These are phyloP conservation scores for Megathymus violae DNA, from an alignment of 1,140 invertebrate species.

Conservation along the genomic window DNA sequence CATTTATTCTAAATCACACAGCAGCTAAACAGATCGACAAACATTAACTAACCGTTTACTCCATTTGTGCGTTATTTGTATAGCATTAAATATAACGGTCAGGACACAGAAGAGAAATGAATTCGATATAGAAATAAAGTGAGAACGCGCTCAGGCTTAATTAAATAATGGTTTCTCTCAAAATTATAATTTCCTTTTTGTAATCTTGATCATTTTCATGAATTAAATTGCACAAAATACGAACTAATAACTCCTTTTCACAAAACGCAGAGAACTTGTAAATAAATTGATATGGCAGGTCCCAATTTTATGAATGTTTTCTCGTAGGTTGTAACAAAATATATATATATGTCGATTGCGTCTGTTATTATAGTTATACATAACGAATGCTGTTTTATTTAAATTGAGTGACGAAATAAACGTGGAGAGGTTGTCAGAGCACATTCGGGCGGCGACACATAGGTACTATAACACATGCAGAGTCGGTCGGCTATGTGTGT, in stretches of 20 bases:
- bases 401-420: constrained; percentile 77
- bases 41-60: constrained; percentile 9
- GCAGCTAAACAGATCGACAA: neutral
- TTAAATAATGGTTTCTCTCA: constrained; percentile 61
- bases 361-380: constrained; percentile 52
- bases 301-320: constrained; percentile 49
- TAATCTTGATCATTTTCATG: no score
- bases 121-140: constrained; percentile 58
- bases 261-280: neutral
- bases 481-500: constrained; percentile 41
- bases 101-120: constrained; percentile 56
- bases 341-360: constrained; percentile 50
- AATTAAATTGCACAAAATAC: no score
- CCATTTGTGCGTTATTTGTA: constrained; percentile 16
- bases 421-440: constrained; percentile 63
- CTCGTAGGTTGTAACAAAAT: constrained; percentile 44
- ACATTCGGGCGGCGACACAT: constrained; percentile 55
- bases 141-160: constrained; percentile 56
- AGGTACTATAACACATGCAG: constrained; percentile 45
- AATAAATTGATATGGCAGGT: neutral
- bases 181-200: constrained; percentile 8
- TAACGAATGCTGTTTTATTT: constrained; percentile 72
- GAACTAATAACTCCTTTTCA: neutral
- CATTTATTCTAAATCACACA: no score
- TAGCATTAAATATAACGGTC: constrained; percentile 34